Base-by-base conservation (phyloP, 1,140 invertebrate genomes). In the Penaeus indicus region DNA sequence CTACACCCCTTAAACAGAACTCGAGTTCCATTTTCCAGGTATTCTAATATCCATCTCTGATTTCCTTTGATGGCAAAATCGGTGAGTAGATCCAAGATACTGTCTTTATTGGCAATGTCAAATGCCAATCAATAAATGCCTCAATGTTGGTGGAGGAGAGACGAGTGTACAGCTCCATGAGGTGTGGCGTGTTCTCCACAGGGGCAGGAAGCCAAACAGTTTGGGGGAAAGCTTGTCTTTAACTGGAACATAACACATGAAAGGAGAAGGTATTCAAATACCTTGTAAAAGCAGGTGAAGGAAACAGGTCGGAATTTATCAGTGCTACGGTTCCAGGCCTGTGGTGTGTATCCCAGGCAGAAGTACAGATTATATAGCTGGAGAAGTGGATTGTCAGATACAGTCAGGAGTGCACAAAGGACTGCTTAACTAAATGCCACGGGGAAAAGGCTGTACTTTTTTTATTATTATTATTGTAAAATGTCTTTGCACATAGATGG, bases 1-100 rank as follows among this genome's bases (percentile, higher is more conserved):
- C 19, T 67, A 84, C 22, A 38, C 81, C 81, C 77, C 85, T 86
- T 80, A 54, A 85, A 86, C 27, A 86, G 63, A 16, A 86, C 85
- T 81, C 77, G 47, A 84, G 61, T 42, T 80, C 75, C 60, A 60
- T 86, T 64, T 42, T 0, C 8, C 21, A 81, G 79, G 21, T 81
- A 38, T 19, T 16, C 38, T 19, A 13, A 1, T 60, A 81, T 81
- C 47, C 19, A 81, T 3, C 13, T 69, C 18, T 64, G 62, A 19
- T 21, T 38, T 54, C 79, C 79, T 81, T 81, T 81, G 0, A 81
- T 0, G n/a, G 1, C 79, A 81, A 81, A 81, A 63, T 81, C 79
- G 1, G 2, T 60, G 8, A 81, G 62, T 11, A 69, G 79, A 11
- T 81, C 19, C 32, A 32, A 32, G 79, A 38, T 81, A 18, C 8